phyloP scores from a whole-genome alignment of 1,140 invertebrate genomes.

The Medauroidea extradentata region DNA sequence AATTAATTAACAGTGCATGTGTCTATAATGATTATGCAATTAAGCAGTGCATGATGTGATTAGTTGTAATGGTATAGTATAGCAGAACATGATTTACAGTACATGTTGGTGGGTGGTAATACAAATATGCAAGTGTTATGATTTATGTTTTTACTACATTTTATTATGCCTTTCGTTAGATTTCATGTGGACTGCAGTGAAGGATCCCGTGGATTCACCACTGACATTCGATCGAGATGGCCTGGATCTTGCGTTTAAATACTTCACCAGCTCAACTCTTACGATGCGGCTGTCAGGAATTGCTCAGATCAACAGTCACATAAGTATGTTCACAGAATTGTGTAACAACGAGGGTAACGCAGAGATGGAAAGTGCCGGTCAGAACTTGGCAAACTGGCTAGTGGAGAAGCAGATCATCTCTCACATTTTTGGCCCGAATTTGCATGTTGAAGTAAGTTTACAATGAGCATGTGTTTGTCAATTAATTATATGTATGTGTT shows the following conservation, averaged over 20 bases:
- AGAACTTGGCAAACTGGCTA: constrained; percentile 81
- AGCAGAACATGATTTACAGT: too few species aligned
- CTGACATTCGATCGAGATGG: constrained; percentile 85
- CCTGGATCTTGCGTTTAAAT: constrained; percentile 87
- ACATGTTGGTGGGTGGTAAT: too few species aligned
- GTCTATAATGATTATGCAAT: too few species aligned
- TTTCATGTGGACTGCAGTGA: constrained; percentile 91
- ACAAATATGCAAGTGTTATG: too few species aligned
- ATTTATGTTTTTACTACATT: too few species aligned
- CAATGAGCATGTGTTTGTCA: too few species aligned
- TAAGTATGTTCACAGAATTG: constrained; percentile 84
- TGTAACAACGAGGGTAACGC: constrained; percentile 80
- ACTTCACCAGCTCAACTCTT: constrained; percentile 87
- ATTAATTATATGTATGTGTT: too few species aligned
- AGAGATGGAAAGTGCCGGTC: constrained; percentile 78
- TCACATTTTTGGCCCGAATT: constrained; percentile 92
- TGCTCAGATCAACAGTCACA: constrained; percentile 91
- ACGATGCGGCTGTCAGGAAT: constrained; percentile 89
- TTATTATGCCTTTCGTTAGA: constrained; percentile 48
- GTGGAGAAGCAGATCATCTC: constrained; percentile 88
- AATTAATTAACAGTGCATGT: too few species aligned
- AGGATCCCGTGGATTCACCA: constrained; percentile 83
- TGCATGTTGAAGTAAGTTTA: constrained; percentile 94
- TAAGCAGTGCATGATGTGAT: too few species aligned
- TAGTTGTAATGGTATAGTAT: too few species aligned